These are phyloP conservation scores for Cecropterus lyciades DNA, from an alignment of 1,140 invertebrate species.

Conservation along the genomic window DNA sequence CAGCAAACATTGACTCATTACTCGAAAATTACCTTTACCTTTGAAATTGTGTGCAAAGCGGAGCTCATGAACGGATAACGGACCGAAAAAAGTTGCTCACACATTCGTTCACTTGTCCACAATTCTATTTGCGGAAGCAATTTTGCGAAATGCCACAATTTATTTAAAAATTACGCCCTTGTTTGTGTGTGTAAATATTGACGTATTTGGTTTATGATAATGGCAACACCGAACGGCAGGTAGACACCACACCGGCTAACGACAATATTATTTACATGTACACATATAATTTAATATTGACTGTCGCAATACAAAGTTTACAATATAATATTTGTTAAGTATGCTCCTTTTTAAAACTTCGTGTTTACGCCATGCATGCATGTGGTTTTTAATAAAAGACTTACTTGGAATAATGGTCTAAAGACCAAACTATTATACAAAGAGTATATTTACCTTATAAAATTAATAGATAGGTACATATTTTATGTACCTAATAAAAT, in stretches of 20 bases:
- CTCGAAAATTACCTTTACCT: slow-evolving; percentile 34
- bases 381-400: slow-evolving; percentile 76
- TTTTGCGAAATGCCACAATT: slow-evolving; percentile 83
- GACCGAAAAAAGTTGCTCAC: slow-evolving; percentile 69
- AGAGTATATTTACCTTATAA: too few species aligned
- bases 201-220: slow-evolving; percentile 84
- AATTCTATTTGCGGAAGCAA: slow-evolving; percentile 82
- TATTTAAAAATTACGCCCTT: slow-evolving; percentile 84
- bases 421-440: too few species aligned
- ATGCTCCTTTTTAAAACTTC: slow-evolving; percentile 80
- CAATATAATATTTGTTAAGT: slow-evolving; percentile 83
- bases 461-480: too few species aligned
- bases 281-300: slow-evolving; percentile 83
- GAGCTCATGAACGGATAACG: slow-evolving; percentile 56
- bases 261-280: slow-evolving; percentile 80
- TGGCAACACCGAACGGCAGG: slow-evolving; percentile 79
- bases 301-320: slow-evolving; percentile 78
- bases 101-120: slow-evolving; percentile 69
- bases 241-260: slow-evolving; percentile 70
- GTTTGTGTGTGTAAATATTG: slow-evolving; percentile 82
- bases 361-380: slow-evolving; percentile 71
- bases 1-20: slow-evolving; percentile 30
- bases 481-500: too few species aligned
- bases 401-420: too few species aligned
- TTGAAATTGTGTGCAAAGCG: slow-evolving; percentile 36